Conservation (phyloP, 2,113 vertebrate species). For the Corydoras sp. region DNA sequence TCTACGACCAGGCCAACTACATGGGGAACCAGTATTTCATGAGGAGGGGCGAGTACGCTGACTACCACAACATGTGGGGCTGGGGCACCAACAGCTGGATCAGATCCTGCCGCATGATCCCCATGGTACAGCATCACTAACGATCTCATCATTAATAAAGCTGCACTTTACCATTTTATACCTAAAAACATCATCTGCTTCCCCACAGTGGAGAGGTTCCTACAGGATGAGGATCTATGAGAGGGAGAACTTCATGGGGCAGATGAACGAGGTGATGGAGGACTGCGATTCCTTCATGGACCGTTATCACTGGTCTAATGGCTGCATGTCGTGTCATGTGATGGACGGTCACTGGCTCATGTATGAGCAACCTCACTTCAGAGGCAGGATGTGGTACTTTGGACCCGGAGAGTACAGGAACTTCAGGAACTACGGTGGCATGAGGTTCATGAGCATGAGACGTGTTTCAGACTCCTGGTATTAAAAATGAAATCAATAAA, state of each 20-base stretch:
- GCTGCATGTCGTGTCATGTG: constrained; percentile 53
- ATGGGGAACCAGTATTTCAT: too few species aligned
- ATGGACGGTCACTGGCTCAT: constrained; percentile 58
- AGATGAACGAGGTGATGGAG: constrained; percentile 17
- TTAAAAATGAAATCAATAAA: not conserved
- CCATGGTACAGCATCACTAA: too few species aligned
- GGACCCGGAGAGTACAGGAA: constrained; percentile 50
- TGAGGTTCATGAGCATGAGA: constrained; percentile 25
- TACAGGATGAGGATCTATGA: too few species aligned
- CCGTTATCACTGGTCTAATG: constrained; percentile 21
- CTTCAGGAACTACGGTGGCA: constrained; percentile 33
- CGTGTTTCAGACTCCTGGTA: not conserved
- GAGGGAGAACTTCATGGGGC: constrained; percentile 25
- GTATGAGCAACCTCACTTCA: constrained; percentile 52
- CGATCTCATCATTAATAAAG: too few species aligned
- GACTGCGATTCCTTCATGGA: constrained; percentile 30
- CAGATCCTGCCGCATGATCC: too few species aligned
- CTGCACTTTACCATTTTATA: too few species aligned
- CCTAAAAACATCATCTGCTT: too few species aligned
- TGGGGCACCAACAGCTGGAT: too few species aligned
- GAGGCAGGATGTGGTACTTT: constrained; percentile 45
- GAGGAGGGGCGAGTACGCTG: too few species aligned
- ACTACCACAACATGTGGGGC: too few species aligned
- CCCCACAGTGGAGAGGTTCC: too few species aligned
- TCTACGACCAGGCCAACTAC: too few species aligned